phyloP scores from a whole-genome alignment of 2,113 vertebrate species.

The Syrrhaptes paradoxus region DNA sequence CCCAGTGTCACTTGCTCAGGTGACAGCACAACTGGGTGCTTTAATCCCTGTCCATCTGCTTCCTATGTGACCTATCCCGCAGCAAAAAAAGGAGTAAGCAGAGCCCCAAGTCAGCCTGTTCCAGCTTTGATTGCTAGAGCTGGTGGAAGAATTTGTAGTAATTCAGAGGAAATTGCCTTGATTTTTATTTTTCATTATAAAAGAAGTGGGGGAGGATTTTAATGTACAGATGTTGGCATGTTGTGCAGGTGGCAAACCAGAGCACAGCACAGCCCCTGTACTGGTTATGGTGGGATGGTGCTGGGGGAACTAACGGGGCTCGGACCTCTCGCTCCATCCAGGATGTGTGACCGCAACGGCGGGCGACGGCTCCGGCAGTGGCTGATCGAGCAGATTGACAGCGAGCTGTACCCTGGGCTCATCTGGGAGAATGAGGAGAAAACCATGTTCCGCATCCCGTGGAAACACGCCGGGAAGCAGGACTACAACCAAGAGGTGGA shows the following conservation, averaged over 20 bases:
- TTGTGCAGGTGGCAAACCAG: accelerated
- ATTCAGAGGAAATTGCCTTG: background rate
- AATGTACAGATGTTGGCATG: accelerated
- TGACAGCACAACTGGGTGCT: background rate
- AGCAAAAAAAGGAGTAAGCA: background rate
- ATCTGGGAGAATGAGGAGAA: slow-evolving; percentile 92
- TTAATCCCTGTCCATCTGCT: background rate
- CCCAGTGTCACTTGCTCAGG: background rate
- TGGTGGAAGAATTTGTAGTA: background rate
- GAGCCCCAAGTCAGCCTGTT: background rate
- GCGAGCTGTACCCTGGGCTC: slow-evolving; percentile 86
- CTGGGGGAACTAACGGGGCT: background rate
- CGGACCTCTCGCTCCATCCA: background rate
- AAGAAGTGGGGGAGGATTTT: background rate
- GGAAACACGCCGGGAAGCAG: slow-evolving; percentile 98
- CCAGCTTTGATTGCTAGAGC: background rate
- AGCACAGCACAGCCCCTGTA: accelerated
- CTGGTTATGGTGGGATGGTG: accelerated
- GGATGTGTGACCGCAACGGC: slow-evolving; percentile 85
- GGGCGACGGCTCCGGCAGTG: slow-evolving; percentile 94
- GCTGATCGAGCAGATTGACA: slow-evolving; percentile 96
- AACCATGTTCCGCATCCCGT: slow-evolving; percentile 95
- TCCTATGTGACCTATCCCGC: accelerated
- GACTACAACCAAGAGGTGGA: slow-evolving; percentile 98
- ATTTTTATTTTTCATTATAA: background rate